A percentile compares a stretch with the other conserved stretches of the same genome.
These are phyloP conservation scores for Neotragus pygmaeus DNA, from an alignment of 2,113 vertebrate genomes.

Conservation along the genomic window DNA sequence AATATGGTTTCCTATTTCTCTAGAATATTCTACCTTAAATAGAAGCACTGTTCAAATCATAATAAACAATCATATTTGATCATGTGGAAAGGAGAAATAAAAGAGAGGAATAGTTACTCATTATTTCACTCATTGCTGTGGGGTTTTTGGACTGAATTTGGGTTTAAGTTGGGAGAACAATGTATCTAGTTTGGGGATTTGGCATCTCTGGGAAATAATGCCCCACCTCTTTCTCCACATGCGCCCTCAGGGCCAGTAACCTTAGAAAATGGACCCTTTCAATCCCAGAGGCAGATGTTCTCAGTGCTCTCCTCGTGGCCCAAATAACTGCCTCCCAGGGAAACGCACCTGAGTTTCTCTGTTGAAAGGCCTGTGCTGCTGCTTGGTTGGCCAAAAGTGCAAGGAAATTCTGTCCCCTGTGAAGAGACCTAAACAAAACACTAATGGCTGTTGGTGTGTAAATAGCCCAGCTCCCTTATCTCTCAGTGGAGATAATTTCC, in stretches of 20 bases:
- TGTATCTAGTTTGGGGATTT: background rate
- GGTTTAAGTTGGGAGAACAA: background rate
- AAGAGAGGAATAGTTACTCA: background rate
- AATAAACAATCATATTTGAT: background rate
- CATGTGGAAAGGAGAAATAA: background rate
- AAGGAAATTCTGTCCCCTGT: no score
- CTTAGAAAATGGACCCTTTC: background rate
- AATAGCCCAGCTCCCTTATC: background rate
- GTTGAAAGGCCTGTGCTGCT: background rate
- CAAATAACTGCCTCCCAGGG: background rate
- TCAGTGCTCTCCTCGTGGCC: background rate
- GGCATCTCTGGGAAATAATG: background rate
- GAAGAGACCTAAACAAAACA: background rate
- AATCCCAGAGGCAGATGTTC: background rate
- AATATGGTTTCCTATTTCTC: background rate
- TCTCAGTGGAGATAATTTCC: rapidly evolving
- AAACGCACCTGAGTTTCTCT: background rate
- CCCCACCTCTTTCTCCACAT: background rate
- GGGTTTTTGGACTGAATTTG: background rate
- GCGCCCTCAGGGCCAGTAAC: background rate
- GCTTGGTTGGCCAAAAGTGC: background rate
- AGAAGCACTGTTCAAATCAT: background rate
- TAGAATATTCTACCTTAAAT: background rate
- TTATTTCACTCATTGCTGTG: background rate
- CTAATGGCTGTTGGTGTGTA: background rate